phyloP scores from a whole-genome alignment of 2,113 vertebrate genomes.

The Rhegmatorhina hoffmannsi region DNA sequence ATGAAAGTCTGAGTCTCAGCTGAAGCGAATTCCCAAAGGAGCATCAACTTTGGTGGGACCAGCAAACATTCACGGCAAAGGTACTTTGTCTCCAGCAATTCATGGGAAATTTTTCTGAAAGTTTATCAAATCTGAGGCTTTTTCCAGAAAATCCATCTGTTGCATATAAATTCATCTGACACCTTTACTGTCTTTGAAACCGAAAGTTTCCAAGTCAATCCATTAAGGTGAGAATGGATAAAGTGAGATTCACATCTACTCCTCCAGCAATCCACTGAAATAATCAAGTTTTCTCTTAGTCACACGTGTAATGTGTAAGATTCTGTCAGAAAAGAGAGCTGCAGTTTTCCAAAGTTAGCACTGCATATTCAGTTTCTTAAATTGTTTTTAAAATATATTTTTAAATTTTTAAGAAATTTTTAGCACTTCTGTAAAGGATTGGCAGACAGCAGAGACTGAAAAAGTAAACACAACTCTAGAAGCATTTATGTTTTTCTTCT shows the following conservation, averaged over 20 bases:
- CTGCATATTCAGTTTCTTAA: neutral
- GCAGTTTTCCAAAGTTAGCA: neutral
- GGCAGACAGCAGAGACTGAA: neutral
- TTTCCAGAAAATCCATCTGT: conserved; percentile 34
- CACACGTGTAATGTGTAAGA: neutral
- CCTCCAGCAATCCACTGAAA: neutral
- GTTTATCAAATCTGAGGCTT: neutral
- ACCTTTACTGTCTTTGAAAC: conserved; percentile 24
- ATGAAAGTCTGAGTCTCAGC: neutral
- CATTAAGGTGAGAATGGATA: neutral
- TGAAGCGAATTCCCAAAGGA: neutral
- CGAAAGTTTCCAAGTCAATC: neutral
- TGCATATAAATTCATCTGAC: conserved; percentile 17
- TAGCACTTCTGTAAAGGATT: neutral
- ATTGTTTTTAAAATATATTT: conserved; percentile 3
- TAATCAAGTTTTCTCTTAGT: neutral
- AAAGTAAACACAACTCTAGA: neutral
- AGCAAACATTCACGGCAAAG: neutral
- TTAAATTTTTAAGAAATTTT: neutral
- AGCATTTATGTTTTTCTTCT: neutral
- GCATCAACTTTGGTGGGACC: neutral
- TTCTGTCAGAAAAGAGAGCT: neutral
- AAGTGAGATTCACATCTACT: neutral
- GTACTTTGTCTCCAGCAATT: neutral
- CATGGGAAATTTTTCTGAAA: neutral